Evolutionary conservation across 1,140 invertebrate genomes (phyloP).

Genomic region (Drosophila chauvacae): DNA sequence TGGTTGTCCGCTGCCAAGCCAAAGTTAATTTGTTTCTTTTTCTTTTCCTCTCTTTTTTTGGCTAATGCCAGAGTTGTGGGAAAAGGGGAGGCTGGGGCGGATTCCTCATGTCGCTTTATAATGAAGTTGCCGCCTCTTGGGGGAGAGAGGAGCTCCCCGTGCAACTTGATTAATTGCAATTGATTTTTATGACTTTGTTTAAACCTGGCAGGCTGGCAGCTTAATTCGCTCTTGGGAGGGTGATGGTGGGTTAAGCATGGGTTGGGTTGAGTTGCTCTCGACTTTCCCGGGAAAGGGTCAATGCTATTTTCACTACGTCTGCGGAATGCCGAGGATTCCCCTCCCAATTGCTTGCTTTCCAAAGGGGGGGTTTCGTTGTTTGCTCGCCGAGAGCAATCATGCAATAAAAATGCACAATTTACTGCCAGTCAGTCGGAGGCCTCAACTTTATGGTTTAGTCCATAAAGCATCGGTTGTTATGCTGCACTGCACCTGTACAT

Average conservation of each 20-base stretch:
- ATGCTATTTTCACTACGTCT: constrained; percentile 35
- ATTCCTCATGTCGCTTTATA: constrained; percentile 53
- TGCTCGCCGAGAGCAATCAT: constrained; percentile 51
- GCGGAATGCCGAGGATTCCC: constrained; percentile 32
- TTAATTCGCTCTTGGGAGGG: constrained; percentile 30
- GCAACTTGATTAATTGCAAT: constrained; percentile 71
- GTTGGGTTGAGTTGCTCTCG: constrained; percentile 1
- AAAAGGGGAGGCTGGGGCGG: constrained; percentile 18
- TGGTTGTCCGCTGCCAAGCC: constrained; percentile 26
- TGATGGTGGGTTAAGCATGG: constrained; percentile 8
- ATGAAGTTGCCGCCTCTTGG: constrained; percentile 39
- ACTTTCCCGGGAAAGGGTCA: constrained; percentile 51
- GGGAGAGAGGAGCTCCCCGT: neutral
- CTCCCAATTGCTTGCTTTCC: constrained; percentile 1
- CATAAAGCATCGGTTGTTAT: constrained; percentile 51
- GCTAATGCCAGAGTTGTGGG: constrained; percentile 12
- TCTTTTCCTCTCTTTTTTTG: constrained; percentile 18
- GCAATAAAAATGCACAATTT: constrained; percentile 59
- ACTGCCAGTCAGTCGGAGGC: constrained; percentile 44
- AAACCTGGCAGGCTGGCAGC: constrained; percentile 29
- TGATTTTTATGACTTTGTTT: constrained; percentile 73
- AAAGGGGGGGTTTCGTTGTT: constrained; percentile 13
- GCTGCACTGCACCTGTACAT: constrained; percentile 52
- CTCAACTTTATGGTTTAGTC: constrained; percentile 56
- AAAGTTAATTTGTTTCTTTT: constrained; percentile 51